Percentiles rank a stretch among this genome's conserved stretches.
Evolutionary conservation across 2,888 invertebrate genomes (phyloP).

Genomic region (Aporophyla lueneburgensis): DNA sequence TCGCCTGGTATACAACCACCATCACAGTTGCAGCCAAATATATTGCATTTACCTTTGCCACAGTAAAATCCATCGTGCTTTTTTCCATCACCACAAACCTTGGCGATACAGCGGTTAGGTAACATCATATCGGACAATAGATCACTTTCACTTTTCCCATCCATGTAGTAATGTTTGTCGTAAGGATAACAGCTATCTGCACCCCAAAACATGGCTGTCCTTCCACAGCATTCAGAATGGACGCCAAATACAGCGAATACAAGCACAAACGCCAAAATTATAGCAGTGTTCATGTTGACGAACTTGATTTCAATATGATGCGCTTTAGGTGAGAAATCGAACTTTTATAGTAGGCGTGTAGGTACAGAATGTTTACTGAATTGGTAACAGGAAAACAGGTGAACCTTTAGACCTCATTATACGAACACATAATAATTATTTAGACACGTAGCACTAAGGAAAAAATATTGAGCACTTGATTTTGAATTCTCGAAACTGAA

Average conservation of each 20-base stretch:
- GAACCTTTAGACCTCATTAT: no score
- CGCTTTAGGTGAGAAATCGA: neutral
- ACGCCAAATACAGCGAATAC: neutral
- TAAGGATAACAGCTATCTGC: neutral
- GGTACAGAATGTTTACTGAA: no score
- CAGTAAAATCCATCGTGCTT: neutral
- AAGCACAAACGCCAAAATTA: neutral
- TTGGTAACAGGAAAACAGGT: no score
- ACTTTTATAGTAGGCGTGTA: no score
- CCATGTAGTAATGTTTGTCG: neutral
- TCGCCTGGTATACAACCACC: neutral
- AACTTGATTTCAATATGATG: neutral
- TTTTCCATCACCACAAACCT: slow-evolving; percentile 9
- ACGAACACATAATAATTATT: no score
- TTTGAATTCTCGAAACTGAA: no score
- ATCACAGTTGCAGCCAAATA: slow-evolving; percentile 6
- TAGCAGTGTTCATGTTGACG: neutral
- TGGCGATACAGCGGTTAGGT: neutral
- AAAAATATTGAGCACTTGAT: no score
- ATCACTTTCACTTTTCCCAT: no score
- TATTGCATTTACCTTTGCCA: slow-evolving; percentile 3
- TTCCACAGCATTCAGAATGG: neutral
- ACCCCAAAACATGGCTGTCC: neutral
- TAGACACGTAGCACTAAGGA: no score
- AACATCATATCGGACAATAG: no score